Base-by-base conservation (phyloP, 2,797 vertebrate genomes). In the Odontamblyopus lacepedii region DNA sequence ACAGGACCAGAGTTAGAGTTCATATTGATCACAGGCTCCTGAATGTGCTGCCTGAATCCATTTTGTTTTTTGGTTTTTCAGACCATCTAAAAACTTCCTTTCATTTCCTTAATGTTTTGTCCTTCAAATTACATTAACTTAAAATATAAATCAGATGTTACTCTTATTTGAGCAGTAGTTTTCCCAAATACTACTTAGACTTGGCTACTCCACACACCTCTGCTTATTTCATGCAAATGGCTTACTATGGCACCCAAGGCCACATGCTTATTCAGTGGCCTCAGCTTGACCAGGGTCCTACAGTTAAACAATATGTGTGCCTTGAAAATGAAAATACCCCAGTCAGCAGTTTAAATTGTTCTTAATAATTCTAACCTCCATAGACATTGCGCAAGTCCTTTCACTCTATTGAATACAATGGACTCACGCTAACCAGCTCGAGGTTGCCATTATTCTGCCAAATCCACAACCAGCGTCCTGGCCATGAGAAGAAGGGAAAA, bases 321-420 rank as follows among this genome's bases (percentile, higher is more conserved):
- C 7, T 29, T 61, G 6, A 32, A 61, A 61, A 61, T 7, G 29
- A 61, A 32, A 15, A 7, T 16, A 30, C 15, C 18, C 56, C 18
- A 29, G 15, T 61, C 59, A 61, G 59, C 59, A 32, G 59, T 32
- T 61, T 32, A 61, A 59, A 59, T 29, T 26, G 56, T 59, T 57
- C 56, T 23, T 27, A 27, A 59, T 27, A 29, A 29, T 27, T 32
- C 18, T 61, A 18, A 30, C 18, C 16, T 60, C 5, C 26, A 27
- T 26, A 60, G 1, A 26, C 29, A 9, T 13, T 32, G 29, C 57
- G 29, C 12, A 16, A 15, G 59, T 6, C 59, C 6, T 16, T 19
- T 18, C 29, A 18, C 59, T 30, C 44, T 48, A 4, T 4, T 48
- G 23, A 30, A 18, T 8, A 19, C 16, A 61, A 32, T 7, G 16